These are phyloP conservation scores for Stratiomys singularior DNA, from an alignment of 2,888 invertebrate species.

Conservation along the genomic window DNA sequence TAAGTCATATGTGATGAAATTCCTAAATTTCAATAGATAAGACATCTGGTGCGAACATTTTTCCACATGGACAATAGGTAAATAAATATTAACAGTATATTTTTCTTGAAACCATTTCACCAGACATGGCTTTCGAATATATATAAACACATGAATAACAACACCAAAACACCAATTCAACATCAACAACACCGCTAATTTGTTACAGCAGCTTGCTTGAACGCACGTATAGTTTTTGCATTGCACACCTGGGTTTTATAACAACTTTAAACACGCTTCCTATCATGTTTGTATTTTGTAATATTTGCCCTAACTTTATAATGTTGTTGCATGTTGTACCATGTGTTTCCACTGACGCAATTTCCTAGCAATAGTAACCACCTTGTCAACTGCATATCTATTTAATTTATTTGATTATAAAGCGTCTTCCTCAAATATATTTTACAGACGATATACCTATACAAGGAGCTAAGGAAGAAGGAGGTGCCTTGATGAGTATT, in stretches of 20 bases:
- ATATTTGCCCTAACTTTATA: not conserved
- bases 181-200: no score
- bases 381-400: not conserved
- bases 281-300: not conserved
- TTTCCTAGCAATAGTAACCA: constrained; percentile 8
- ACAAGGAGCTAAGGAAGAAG: constrained; percentile 68
- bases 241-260: not conserved
- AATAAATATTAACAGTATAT: no score
- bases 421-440: not conserved
- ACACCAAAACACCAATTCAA: no score
- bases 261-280: not conserved
- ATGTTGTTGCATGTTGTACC: not conserved
- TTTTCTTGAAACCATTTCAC: no score
- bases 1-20: no score
- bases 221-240: no score
- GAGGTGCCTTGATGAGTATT: constrained; percentile 61
- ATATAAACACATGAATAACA: no score
- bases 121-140: no score
- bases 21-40: no score
- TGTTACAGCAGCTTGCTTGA: no score
- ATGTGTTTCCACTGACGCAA: not conserved
- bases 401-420: not conserved
- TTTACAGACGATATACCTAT: constrained; percentile 88
- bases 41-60: no score
- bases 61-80: no score